Percentiles rank a stretch among this genome's conserved stretches.
Conservation (phyloP, 2,888 invertebrate species). For the Rapana venosa region DNA sequence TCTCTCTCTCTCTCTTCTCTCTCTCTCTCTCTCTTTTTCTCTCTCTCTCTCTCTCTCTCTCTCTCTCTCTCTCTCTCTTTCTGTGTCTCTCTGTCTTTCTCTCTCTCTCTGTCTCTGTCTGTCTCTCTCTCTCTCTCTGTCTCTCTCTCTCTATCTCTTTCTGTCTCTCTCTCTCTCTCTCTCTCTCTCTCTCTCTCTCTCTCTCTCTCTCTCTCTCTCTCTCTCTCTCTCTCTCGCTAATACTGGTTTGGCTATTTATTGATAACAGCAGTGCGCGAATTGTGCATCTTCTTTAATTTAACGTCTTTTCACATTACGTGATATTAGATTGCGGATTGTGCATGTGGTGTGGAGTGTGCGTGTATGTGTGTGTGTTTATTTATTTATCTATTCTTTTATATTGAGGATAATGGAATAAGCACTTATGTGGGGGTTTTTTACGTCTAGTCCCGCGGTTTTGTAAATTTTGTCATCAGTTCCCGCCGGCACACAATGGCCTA, state of each 20-base stretch:
- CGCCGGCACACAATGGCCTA: no score
- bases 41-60: neutral
- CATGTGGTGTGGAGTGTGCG: neutral
- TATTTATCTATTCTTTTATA: no score
- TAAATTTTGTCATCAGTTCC: no score
- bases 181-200: neutral
- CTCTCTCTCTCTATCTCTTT: neutral
- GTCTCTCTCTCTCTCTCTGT: neutral
- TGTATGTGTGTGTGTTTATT: neutral
- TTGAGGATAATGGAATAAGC: no score
- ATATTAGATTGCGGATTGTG: neutral
- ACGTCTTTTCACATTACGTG: neutral
- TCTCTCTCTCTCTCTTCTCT: neutral
- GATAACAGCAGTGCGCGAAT: neutral
- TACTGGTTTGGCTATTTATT: neutral
- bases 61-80: no score
- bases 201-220: conserved; percentile 8
- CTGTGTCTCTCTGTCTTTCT: no score
- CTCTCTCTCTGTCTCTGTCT: neutral
- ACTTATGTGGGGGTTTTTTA: no score
- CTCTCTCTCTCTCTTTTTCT: neutral
- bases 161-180: neutral
- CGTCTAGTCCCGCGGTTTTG: no score
- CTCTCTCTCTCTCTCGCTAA: no score
- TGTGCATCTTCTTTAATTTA: no score